phyloP scores from a whole-genome alignment of 2,888 invertebrate species.

The Macaria notata region DNA sequence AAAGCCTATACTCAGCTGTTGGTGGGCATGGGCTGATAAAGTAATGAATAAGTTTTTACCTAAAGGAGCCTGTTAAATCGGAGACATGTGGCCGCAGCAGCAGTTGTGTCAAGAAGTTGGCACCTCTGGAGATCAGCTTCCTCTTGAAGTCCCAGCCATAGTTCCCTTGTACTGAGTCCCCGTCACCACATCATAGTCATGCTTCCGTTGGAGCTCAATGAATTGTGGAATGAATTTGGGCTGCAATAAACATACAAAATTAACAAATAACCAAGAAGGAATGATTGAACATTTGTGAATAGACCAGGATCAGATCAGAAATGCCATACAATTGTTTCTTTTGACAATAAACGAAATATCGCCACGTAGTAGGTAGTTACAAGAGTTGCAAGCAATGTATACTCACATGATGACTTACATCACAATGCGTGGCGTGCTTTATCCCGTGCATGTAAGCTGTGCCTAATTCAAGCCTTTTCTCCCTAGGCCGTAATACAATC shows the following conservation, averaged over 20 bases:
- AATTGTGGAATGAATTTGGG: slow-evolving; percentile 97
- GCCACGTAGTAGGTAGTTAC: too few relatives aligned
- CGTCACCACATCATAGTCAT: slow-evolving; percentile 94
- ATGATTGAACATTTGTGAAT: too few relatives aligned
- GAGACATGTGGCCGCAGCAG: slow-evolving; percentile 95
- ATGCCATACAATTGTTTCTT: too few relatives aligned
- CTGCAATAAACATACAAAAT: slow-evolving; percentile 74
- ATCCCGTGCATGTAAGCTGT: slow-evolving; percentile 99
- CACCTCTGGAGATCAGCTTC: slow-evolving; percentile 94
- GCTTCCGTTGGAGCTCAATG: slow-evolving; percentile 89
- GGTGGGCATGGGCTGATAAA: slow-evolving; percentile 70
- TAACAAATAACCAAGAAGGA: too few relatives aligned
- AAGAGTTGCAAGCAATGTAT: too few relatives aligned
- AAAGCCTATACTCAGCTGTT: too few relatives aligned
- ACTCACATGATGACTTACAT: slow-evolving; percentile 97
- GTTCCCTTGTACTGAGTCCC: slow-evolving; percentile 93
- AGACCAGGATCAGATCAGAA: too few relatives aligned
- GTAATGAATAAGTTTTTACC: slow-evolving; percentile 66
- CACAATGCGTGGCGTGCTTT: slow-evolving; percentile 94
- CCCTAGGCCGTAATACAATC: slow-evolving; percentile 94
- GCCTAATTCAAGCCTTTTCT: slow-evolving; percentile 96
- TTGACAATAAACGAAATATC: too few relatives aligned
- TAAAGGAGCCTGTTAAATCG: slow-evolving; percentile 98
- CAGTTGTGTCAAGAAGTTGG: slow-evolving; percentile 96
- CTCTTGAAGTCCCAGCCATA: slow-evolving; percentile 98